Conservation (phyloP, 2,888 invertebrate species). For the Acrobeloides nanus region DNA sequence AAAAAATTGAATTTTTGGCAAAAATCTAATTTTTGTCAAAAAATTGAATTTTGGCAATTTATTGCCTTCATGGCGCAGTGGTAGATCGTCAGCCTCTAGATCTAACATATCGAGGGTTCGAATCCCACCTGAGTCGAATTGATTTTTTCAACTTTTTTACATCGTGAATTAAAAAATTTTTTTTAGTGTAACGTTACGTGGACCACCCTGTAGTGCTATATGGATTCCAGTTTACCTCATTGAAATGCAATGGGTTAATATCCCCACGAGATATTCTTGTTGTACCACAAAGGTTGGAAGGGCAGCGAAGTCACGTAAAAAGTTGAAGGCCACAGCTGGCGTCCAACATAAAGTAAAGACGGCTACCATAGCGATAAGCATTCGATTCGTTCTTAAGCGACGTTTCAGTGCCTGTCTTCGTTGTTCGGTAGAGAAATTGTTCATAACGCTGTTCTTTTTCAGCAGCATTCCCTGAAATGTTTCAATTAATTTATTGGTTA, state of each 20-base stretch:
- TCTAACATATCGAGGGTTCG: too few relatives aligned
- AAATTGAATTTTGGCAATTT: too few relatives aligned
- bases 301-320: conserved; percentile 44
- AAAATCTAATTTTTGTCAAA: too few relatives aligned
- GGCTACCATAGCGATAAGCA: conserved; percentile 67
- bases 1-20: too few relatives aligned
- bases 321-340: conserved; percentile 54
- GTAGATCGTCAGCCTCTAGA: too few relatives aligned
- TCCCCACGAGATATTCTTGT: conserved; percentile 47
- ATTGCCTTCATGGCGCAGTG: conserved; percentile 8
- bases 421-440: too few relatives aligned
- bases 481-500: neutral
- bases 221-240: conserved; percentile 48
- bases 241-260: conserved; percentile 50
- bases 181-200: too few relatives aligned
- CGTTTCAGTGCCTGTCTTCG: conserved; percentile 60
- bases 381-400: conserved; percentile 84
- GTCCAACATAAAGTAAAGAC: conserved; percentile 64
- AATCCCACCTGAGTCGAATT: too few relatives aligned
- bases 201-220: too few relatives aligned
- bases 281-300: conserved; percentile 35
- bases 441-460: too few relatives aligned
- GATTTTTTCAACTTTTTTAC: conserved; percentile 3
- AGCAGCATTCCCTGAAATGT: conserved; percentile 35
- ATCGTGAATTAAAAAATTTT: too few relatives aligned